Conservation (phyloP, 1,140 invertebrate species). For the Pseudomyrmex cubaensis region DNA sequence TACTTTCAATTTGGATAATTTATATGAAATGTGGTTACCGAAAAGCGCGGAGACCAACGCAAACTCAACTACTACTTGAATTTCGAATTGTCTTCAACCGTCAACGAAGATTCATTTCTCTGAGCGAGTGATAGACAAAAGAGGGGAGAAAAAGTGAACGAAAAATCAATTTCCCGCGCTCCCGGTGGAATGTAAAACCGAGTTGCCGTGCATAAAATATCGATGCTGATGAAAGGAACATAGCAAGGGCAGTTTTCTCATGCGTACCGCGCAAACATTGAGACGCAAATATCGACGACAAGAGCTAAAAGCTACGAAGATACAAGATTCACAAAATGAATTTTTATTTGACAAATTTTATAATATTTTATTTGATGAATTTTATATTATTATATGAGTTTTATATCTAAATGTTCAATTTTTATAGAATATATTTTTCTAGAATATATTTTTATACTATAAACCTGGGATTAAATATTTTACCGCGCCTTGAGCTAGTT, state of each 20-base stretch:
- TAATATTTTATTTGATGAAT: neutral
- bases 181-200: constrained; percentile 1
- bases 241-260: constrained; percentile 21
- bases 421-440: no score
- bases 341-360: neutral
- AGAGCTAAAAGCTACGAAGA: neutral
- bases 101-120: constrained; percentile 27
- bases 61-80: constrained; percentile 27
- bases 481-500: no score
- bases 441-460: no score
- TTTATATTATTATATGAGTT: neutral
- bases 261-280: constrained; percentile 29
- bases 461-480: no score
- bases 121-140: constrained; percentile 36
- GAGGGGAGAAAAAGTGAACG: constrained; percentile 7
- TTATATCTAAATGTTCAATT: no score
- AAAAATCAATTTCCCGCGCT: constrained; percentile 63
- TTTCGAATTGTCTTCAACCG: constrained; percentile 8
- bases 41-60: neutral
- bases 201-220: constrained; percentile 51
- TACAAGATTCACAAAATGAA: neutral
- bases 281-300: constrained; percentile 6
- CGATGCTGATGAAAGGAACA: neutral
- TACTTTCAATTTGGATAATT: neutral
- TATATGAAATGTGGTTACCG: neutral